Conservation (phyloP, 2,797 vertebrate species). For the Macrochelys suwanniensis region DNA sequence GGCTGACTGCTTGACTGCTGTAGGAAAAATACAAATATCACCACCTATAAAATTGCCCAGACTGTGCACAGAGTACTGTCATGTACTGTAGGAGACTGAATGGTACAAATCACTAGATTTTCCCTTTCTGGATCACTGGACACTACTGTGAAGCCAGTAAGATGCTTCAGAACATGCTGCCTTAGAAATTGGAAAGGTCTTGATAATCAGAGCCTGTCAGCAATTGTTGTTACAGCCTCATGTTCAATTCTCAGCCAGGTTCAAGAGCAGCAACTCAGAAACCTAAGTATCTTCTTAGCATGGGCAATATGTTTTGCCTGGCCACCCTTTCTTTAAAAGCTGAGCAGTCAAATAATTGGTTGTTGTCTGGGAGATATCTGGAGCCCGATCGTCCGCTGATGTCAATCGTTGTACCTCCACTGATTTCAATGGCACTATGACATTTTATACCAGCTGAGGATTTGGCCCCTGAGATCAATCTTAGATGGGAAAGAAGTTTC, state of each 20-base stretch:
- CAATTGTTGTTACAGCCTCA: accelerated
- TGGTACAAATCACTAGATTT: neutral
- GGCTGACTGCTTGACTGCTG: neutral
- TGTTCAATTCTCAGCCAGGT: neutral
- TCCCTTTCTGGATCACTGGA: neutral
- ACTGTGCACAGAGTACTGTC: neutral
- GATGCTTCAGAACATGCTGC: neutral
- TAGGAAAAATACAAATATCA: neutral
- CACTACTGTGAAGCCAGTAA: neutral
- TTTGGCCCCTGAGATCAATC: neutral
- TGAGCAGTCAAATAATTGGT: neutral
- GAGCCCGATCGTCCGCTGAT: neutral
- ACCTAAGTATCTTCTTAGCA: neutral
- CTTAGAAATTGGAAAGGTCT: neutral
- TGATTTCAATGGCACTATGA: neutral
- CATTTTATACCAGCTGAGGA: neutral
- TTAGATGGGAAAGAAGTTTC: accelerated
- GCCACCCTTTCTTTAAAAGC: neutral
- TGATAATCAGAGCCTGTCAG: neutral
- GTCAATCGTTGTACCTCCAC: neutral
- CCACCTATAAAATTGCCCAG: neutral
- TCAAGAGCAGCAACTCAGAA: neutral
- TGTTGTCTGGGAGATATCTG: neutral
- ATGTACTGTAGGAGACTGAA: neutral
- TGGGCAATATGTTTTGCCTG: neutral